Evolutionary conservation across 2,113 vertebrate genomes (phyloP).

Genomic region (Carlito syrichta): DNA sequence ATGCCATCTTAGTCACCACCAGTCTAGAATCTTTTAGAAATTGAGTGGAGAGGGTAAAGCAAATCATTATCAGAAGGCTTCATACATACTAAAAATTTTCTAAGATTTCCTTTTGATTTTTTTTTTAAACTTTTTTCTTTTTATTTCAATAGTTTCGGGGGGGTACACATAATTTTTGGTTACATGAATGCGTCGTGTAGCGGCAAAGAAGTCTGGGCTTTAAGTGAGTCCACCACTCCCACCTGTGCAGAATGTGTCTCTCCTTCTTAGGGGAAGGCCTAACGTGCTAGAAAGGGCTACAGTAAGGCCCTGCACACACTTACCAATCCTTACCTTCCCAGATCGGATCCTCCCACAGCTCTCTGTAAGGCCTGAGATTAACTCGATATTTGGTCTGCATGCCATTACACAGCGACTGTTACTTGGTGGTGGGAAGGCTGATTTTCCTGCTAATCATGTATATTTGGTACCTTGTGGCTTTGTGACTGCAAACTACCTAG

Average conservation of each 20-base stretch:
- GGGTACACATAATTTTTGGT: too few species aligned
- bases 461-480: not conserved
- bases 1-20: not conserved
- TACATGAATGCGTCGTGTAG: too few species aligned
- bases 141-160: too few species aligned
- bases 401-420: accelerated
- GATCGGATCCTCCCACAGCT: accelerated
- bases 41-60: too few species aligned
- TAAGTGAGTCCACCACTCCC: too few species aligned
- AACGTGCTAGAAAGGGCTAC: not conserved
- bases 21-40: not conserved
- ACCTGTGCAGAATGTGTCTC: not conserved
- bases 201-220: too few species aligned
- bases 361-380: not conserved
- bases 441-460: not conserved
- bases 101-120: too few species aligned
- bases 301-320: accelerated
- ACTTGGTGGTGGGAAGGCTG: not conserved
- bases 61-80: too few species aligned
- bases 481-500: not conserved
- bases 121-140: not conserved
- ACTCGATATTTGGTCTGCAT: not conserved
- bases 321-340: accelerated
- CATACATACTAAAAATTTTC: too few species aligned
- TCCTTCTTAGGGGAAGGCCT: not conserved